Evolutionary conservation across 2,888 invertebrate species (phyloP).

Genomic region (Lumbricus terrestris): DNA sequence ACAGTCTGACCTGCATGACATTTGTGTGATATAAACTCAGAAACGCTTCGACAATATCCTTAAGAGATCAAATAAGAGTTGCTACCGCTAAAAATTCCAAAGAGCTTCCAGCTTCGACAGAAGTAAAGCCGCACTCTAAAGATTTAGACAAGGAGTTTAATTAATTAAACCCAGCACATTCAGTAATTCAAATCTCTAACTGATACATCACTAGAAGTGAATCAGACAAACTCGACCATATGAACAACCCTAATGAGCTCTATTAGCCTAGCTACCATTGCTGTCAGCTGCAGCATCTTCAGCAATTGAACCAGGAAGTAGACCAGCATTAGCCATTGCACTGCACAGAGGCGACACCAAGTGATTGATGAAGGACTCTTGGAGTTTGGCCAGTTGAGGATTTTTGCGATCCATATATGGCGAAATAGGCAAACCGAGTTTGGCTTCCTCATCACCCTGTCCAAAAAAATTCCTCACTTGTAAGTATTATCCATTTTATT

Average conservation of each 20-base stretch:
- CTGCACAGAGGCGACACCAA: constrained; percentile 65
- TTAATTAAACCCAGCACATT: too few species aligned
- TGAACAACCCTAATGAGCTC: too few species aligned
- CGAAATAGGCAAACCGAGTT: constrained; percentile 64
- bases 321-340: constrained; percentile 61
- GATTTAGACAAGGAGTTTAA: too few species aligned
- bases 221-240: background rate
- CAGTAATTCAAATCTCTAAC: too few species aligned
- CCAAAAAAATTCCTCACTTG: background rate
- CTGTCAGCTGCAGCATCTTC: constrained; percentile 37
- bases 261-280: background rate
- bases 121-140: too few species aligned
- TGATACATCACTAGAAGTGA: too few species aligned
- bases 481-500: background rate
- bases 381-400: constrained; percentile 65
- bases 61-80: too few species aligned
- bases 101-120: too few species aligned
- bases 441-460: constrained; percentile 65
- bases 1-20: too few species aligned
- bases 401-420: constrained; percentile 66
- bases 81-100: too few species aligned
- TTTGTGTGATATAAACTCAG: too few species aligned
- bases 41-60: too few species aligned
- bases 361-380: constrained; percentile 67
- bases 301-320: constrained; percentile 62